Conservation (phyloP, 64 coral and sea anemone genomes). For the Acropora yongei region DNA sequence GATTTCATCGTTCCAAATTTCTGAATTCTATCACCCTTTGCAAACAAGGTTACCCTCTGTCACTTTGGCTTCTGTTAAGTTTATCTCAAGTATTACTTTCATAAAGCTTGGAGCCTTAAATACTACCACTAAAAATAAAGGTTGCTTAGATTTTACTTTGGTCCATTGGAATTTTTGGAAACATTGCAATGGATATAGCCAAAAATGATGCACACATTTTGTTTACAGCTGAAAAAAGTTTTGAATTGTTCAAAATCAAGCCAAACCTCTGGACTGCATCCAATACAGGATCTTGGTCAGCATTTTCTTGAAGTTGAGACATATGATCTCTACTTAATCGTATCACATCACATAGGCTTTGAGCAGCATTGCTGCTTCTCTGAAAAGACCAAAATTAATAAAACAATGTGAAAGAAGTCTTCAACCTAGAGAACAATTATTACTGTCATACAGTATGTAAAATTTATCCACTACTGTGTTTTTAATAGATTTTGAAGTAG, state of each 20-base stretch:
- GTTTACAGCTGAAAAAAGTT: no score
- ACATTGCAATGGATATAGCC: no score
- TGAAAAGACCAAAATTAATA: slow-evolving; percentile 41
- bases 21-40: neutral
- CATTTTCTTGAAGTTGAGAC: slow-evolving; percentile 96
- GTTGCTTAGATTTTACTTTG: no score
- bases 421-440: neutral
- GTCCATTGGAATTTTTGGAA: no score
- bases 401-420: neutral
- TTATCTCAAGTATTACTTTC: neutral
- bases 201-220: no score
- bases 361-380: slow-evolving; percentile 97
- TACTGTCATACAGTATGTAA: no score
- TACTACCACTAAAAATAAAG: no score
- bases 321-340: slow-evolving; percentile 88
- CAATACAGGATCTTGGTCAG: slow-evolving; percentile 83
- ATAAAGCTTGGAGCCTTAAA: no score
- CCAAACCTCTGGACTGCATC: slow-evolving; percentile 89
- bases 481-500: no score
- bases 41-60: neutral
- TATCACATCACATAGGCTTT: slow-evolving; percentile 91
- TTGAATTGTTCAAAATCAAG: neutral
- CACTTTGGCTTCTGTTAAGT: neutral
- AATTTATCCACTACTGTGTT: no score
- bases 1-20: no score